Percentiles rank a stretch among this genome's conserved stretches.
Evolutionary conservation across 2,888 invertebrate genomes (phyloP).

Genomic region (Abrostola tripartita): DNA sequence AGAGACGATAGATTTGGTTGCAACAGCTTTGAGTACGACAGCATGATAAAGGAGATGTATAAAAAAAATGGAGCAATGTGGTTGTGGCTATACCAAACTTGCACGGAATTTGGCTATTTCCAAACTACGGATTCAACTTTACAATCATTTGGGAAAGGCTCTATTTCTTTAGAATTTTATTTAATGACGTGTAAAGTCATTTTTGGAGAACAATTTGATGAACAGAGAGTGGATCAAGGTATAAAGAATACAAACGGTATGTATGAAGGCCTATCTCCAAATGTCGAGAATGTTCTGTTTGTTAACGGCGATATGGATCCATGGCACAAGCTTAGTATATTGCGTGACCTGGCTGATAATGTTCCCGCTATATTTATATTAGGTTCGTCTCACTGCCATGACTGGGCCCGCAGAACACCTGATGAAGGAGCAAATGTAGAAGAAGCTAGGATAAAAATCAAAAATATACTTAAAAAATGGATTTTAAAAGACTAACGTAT

Average conservation of each 20-base stretch:
- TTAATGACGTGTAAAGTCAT: conserved; percentile 73
- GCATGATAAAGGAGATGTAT: conserved; percentile 54
- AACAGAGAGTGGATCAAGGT: conserved; percentile 68
- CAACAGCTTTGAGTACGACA: conserved; percentile 66
- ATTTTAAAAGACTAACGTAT: conserved; percentile 38
- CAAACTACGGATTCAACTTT: conserved; percentile 88
- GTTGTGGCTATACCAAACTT: conserved; percentile 91
- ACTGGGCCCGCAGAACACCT: conserved; percentile 63
- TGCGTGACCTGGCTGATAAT: conserved; percentile 75
- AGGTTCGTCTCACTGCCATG: conserved; percentile 71
- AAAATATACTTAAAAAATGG: conserved; percentile 59
- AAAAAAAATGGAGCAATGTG: conserved; percentile 65
- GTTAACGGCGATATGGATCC: conserved; percentile 89
- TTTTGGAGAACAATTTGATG: conserved; percentile 77
- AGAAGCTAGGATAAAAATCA: conserved; percentile 69
- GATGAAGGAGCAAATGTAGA: conserved; percentile 68
- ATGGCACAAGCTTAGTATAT: conserved; percentile 86
- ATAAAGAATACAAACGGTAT: conserved; percentile 79
- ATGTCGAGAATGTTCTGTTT: conserved; percentile 86
- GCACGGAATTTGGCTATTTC: conserved; percentile 93
- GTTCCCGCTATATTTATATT: conserved; percentile 72
- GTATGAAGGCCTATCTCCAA: conserved; percentile 81
- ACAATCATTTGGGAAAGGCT: conserved; percentile 86
- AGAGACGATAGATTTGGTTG: conserved; percentile 54
- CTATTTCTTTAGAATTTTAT: conserved; percentile 77